Conservation (phyloP, 2,888 invertebrate species). For the Netelia virgata region DNA sequence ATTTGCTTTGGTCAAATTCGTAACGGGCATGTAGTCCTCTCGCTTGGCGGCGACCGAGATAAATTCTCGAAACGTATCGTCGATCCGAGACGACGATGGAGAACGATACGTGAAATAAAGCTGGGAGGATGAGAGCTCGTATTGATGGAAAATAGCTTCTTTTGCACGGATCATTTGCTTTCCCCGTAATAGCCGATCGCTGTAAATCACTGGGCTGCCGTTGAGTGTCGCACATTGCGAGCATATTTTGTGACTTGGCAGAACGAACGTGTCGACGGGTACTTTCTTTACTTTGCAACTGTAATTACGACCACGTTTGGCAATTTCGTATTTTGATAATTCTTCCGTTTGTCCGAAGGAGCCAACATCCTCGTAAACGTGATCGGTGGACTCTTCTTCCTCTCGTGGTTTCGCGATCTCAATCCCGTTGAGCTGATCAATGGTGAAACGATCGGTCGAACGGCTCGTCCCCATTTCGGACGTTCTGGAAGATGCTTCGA, state of each 20-base stretch:
- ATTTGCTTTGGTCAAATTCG: slow-evolving; percentile 75
- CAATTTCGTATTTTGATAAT: slow-evolving; percentile 69
- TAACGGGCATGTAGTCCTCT: slow-evolving; percentile 78
- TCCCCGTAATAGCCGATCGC: slow-evolving; percentile 78
- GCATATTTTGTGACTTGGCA: slow-evolving; percentile 73
- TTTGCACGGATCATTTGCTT: slow-evolving; percentile 74
- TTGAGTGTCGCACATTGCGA: slow-evolving; percentile 73
- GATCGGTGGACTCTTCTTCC: slow-evolving; percentile 64
- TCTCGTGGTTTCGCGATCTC: not conserved
- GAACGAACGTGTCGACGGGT: slow-evolving; percentile 58
- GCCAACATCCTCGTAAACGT: slow-evolving; percentile 77
- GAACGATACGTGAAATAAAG: slow-evolving; percentile 72
- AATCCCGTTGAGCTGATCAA: slow-evolving; percentile 7
- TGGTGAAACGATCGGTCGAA: not conserved
- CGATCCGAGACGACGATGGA: not conserved
- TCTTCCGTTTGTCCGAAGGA: slow-evolving; percentile 47
- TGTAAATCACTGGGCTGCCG: slow-evolving; percentile 79
- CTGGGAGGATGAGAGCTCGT: slow-evolving; percentile 62
- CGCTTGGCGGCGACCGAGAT: slow-evolving; percentile 23
- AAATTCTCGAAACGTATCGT: slow-evolving; percentile 17
- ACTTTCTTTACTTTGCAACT: slow-evolving; percentile 69
- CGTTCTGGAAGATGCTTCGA: not conserved
- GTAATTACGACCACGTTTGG: slow-evolving; percentile 73
- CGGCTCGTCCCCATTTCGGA: not conserved
- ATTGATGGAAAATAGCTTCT: slow-evolving; percentile 75